Base-by-base conservation (phyloP, 2,888 invertebrate species). In the Oscheius myriophilus region DNA sequence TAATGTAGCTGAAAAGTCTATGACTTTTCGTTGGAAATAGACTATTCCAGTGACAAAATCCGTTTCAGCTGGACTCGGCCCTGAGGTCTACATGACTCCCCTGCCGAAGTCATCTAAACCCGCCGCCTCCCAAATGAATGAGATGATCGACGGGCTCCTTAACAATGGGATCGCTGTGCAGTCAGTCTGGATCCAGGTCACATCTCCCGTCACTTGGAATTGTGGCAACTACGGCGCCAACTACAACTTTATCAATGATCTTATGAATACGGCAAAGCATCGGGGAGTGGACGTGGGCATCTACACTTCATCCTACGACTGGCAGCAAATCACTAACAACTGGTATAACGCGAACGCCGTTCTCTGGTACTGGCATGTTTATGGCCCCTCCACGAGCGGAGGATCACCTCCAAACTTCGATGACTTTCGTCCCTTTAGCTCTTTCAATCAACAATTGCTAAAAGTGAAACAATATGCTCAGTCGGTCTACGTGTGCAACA, bases 171-270 rank as follows among this genome's bases (percentile, higher is more conserved):
- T 80, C 49, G 73, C 73, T 12, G 49, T 81, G 62, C 52, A 78
- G 33, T 57, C 74, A 16, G 53, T 79, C 33, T 81, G 81, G 81
- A 75, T 79, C 39, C 79, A 76, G 54, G 80, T 81, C 21, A 79
- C 81, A 4, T 72, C 75, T 18, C 81, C 81, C 43, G 69, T 76
- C 71, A 78, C 73, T 70, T 81, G 81, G 81, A 62, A 63, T 51
- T 51, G 33, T 49, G 33, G 33, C 3, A 71, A 53, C 42, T 46
- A 64, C 11, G 63, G 33, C 9, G 54, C 54, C 62, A 79, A 81
- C 72, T 45, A 70, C 58, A 75, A 75, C 63, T 78, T 79, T 67
- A 76, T 80, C 71, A 67, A 69, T 55, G 54, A 53, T 25, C 70
- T 78, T 45, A 65, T 75, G 26, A 66, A 65, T 25, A 65, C 71